Conservation (phyloP, 2,113 vertebrate genomes). For the Larimichthys crocea region DNA sequence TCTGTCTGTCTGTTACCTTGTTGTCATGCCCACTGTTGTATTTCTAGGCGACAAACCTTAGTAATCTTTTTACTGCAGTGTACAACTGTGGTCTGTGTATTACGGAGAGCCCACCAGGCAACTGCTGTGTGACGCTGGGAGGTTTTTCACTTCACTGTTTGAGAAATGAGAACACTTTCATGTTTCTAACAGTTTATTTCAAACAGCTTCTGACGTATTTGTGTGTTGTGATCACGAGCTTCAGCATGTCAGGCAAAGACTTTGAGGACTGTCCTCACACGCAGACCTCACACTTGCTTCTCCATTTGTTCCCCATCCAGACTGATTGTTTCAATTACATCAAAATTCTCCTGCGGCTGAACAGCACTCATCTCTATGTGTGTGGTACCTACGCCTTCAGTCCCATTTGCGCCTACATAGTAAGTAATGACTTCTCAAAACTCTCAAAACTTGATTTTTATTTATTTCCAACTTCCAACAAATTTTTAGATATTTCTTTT, state of each 20-base stretch:
- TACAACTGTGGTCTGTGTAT: constrained; percentile 51
- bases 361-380: constrained; percentile 92
- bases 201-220: constrained; percentile 15
- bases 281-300: constrained; percentile 2
- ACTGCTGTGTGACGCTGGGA: constrained; percentile 44
- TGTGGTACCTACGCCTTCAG: constrained; percentile 98
- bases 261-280: constrained; percentile 24
- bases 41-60: constrained; percentile 68
- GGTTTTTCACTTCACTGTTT: constrained; percentile 50
- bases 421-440: constrained; percentile 82
- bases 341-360: constrained; percentile 94
- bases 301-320: constrained; percentile 79
- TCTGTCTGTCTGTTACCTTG: constrained; percentile 60
- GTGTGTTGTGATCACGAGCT: not conserved
- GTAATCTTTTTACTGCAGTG: constrained; percentile 58
- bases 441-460: not conserved
- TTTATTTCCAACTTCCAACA: constrained; percentile 12
- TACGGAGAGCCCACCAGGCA: constrained; percentile 55
- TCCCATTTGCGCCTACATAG: constrained; percentile 92
- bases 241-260: constrained; percentile 6
- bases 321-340: constrained; percentile 99
- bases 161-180: constrained; percentile 15
- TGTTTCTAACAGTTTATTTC: constrained; percentile 8
- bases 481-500: constrained; percentile 9
- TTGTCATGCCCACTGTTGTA: constrained; percentile 77